phyloP scores from a whole-genome alignment of 2,113 vertebrate genomes.

The Meriones unguiculatus region DNA sequence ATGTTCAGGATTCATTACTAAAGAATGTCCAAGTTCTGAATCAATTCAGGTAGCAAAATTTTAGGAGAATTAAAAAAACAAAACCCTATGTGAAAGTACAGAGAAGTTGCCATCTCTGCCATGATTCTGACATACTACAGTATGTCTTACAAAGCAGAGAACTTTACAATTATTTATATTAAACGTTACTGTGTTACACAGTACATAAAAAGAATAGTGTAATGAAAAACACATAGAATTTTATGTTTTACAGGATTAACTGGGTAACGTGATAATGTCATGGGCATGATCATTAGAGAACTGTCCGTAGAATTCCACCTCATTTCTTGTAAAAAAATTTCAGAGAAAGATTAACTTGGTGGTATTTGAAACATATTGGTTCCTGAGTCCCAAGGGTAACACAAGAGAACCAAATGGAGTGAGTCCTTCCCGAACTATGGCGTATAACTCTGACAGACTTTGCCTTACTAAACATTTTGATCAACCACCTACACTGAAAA shows the following conservation, averaged over 20 bases:
- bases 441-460: neutral
- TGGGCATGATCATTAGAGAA: neutral
- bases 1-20: neutral
- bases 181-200: neutral
- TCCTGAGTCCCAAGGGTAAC: neutral
- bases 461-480: constrained; percentile 36
- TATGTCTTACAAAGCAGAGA: constrained; percentile 13
- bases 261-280: neutral
- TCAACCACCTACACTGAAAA: neutral
- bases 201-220: neutral
- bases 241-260: constrained; percentile 22
- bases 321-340: neutral
- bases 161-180: neutral
- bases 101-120: constrained; percentile 1
- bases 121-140: neutral
- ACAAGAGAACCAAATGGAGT: neutral
- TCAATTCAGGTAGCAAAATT: neutral
- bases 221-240: neutral
- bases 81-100: neutral
- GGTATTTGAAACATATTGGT: neutral
- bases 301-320: neutral
- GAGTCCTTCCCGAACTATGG: neutral
- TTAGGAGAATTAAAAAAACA: neutral
- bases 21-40: neutral
- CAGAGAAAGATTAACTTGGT: neutral